Percentiles rank a stretch among this genome's conserved stretches.
Conservation (phyloP, 1,140 invertebrate genomes). For the Pogonomyrmex barbatus region DNA sequence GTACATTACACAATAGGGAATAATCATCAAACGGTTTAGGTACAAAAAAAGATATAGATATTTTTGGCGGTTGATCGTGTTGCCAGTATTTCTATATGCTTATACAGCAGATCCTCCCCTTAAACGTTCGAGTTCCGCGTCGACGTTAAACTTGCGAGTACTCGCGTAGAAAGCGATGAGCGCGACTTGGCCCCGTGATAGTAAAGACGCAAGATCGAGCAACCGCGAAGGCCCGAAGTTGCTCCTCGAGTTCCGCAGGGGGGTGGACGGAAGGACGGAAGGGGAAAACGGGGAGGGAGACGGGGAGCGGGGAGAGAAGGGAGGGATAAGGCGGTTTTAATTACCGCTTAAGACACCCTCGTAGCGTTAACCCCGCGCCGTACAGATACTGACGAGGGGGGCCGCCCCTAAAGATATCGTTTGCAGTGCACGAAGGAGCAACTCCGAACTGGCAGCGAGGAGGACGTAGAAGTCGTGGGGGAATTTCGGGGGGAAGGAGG, state of each 20-base stretch:
- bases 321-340: slow-evolving; percentile 80
- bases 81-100: neutral
- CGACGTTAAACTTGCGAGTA: slow-evolving; percentile 51
- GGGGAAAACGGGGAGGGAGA: neutral
- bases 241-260: slow-evolving; percentile 75
- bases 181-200: slow-evolving; percentile 57
- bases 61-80: neutral
- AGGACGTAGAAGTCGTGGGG: neutral
- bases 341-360: slow-evolving; percentile 80
- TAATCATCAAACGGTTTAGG: neutral
- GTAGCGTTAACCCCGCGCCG: slow-evolving; percentile 75
- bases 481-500: slow-evolving; percentile 28
- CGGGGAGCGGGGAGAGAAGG: neutral
- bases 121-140: slow-evolving; percentile 38
- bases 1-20: neutral
- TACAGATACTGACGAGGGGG: slow-evolving; percentile 51
- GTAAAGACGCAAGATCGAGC: slow-evolving; percentile 49
- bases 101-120: neutral
- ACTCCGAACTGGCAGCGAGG: slow-evolving; percentile 4
- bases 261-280: neutral
- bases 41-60: neutral
- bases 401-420: slow-evolving; percentile 60
- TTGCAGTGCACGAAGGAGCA: slow-evolving; percentile 60
- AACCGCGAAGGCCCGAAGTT: slow-evolving; percentile 72
- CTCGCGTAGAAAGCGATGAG: slow-evolving; percentile 66